These are phyloP conservation scores for Ostrea denselamellosa DNA, from an alignment of 1,140 invertebrate species.

Conservation along the genomic window DNA sequence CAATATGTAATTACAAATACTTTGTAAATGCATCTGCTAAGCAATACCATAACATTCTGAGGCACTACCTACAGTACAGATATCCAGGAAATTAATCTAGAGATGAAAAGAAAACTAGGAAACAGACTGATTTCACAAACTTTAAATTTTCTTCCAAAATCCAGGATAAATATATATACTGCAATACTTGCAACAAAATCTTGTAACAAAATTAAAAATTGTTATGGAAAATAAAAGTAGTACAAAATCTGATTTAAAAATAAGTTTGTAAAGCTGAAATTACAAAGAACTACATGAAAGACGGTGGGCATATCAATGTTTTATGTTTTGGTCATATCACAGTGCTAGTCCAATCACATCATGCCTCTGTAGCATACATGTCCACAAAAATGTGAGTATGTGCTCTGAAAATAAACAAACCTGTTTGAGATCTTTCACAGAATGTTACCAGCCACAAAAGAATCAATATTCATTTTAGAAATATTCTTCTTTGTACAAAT, in stretches of 20 bases:
- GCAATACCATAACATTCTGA: too few relatives aligned
- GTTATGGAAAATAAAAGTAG: background rate
- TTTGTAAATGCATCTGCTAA: too few relatives aligned
- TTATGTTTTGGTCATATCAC: background rate
- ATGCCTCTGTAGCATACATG: too few relatives aligned
- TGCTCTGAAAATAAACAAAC: background rate
- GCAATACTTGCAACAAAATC: background rate
- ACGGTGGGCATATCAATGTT: slow-evolving; percentile 7
- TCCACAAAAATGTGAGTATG: background rate
- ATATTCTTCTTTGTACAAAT: background rate
- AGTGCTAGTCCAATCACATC: background rate
- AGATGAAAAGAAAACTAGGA: background rate
- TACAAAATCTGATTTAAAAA: background rate
- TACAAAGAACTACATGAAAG: slow-evolving; percentile 25
- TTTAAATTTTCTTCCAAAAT: background rate
- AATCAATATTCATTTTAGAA: background rate
- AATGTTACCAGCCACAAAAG: background rate
- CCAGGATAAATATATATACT: background rate
- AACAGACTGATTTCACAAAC: background rate
- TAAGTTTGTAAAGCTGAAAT: background rate
- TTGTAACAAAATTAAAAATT: background rate
- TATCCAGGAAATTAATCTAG: too few relatives aligned
- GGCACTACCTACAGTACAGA: too few relatives aligned
- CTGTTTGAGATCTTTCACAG: background rate
- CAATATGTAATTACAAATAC: too few relatives aligned